Conservation (phyloP, 2,797 vertebrate genomes). For the Simalia tracyae region DNA sequence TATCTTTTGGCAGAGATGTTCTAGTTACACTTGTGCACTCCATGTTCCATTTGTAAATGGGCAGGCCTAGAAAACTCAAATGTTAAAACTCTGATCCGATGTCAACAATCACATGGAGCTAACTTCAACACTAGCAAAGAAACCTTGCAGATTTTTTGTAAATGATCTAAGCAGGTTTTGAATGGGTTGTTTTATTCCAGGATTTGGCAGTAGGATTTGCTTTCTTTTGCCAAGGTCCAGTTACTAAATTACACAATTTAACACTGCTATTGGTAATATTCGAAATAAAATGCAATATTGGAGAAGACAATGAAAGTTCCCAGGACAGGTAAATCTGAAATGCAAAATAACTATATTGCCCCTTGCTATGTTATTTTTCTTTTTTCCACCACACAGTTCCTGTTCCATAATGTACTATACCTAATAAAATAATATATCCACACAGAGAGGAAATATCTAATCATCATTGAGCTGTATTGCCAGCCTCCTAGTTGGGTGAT, state of each 20-base stretch:
- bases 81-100: background rate
- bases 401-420: background rate
- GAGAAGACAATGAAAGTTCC: background rate
- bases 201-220: background rate
- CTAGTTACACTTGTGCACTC: background rate
- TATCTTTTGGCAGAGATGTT: background rate
- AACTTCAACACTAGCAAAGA: background rate
- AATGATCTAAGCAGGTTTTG: background rate
- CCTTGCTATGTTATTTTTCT: background rate
- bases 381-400: background rate
- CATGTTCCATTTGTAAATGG: background rate
- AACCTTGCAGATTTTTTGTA: background rate
- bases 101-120: no score
- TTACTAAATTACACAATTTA: background rate
- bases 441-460: background rate
- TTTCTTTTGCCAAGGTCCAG: background rate
- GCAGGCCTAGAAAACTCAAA: background rate
- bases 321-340: background rate
- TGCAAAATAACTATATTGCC: background rate
- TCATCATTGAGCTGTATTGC: background rate
- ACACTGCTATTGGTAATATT: background rate
- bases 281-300: background rate
- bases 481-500: background rate
- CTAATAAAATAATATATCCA: no score
- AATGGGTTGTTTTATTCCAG: background rate